Conservation (phyloP, 2,888 invertebrate species). For the Allophyes oxyacanthae region DNA sequence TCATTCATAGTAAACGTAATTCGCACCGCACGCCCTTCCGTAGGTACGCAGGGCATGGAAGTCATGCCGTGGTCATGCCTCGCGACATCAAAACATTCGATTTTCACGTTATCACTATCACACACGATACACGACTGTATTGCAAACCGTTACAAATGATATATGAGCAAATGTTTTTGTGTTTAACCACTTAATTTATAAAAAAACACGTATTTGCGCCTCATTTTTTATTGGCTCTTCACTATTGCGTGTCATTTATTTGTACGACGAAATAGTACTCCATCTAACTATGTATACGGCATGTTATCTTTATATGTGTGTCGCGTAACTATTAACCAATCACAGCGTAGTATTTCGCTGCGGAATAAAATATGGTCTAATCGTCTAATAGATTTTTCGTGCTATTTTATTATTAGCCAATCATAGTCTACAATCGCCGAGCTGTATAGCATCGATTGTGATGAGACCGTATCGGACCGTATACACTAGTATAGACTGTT, state of each 20-base stretch:
- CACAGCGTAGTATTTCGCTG: constrained; percentile 40
- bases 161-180: constrained; percentile 73
- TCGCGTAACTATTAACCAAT: constrained; percentile 57
- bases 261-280: constrained; percentile 83
- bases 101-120: constrained; percentile 61
- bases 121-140: constrained; percentile 65
- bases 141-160: constrained; percentile 67
- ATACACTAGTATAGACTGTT: constrained; percentile 26
- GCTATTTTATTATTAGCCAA: constrained; percentile 52
- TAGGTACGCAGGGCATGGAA: constrained; percentile 88
- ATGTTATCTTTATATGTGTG: constrained; percentile 60
- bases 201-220: constrained; percentile 85
- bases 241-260: constrained; percentile 89
- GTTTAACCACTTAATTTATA: constrained; percentile 78
- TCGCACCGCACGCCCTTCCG: constrained; percentile 86
- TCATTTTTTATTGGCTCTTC: constrained; percentile 85
- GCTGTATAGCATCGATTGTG: constrained; percentile 55
- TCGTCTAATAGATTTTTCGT: constrained; percentile 51
- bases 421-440: constrained; percentile 41
- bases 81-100: constrained; percentile 84
- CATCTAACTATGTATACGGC: constrained; percentile 54
- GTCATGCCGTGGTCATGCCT: constrained; percentile 87
- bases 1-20: constrained; percentile 90
- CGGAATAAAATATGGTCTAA: constrained; percentile 32
- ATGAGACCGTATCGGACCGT: constrained; percentile 36